A percentile compares a stretch with the other conserved stretches of the same genome.
Conservation (phyloP, 2,113 vertebrate species). For the Hippocampus barbouri region DNA sequence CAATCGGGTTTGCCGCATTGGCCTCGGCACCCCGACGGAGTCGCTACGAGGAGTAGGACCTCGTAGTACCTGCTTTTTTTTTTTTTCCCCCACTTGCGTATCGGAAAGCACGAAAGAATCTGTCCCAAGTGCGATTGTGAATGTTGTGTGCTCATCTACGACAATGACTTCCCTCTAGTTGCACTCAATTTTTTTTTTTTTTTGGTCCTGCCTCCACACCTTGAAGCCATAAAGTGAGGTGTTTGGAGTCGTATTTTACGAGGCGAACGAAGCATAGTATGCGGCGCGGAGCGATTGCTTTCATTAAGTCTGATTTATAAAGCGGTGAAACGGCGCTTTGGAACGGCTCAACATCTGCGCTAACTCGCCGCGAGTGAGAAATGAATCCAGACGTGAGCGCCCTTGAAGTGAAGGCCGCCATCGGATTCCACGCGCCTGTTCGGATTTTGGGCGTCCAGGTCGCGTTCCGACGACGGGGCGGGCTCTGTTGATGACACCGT, state of each 20-base stretch:
- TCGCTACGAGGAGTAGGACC: no score
- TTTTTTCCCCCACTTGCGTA: background rate
- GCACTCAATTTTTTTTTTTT: no score
- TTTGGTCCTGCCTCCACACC: constrained; percentile 6
- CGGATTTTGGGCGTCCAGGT: no score
- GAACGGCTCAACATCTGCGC: constrained; percentile 17
- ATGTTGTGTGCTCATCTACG: no score
- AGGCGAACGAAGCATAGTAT: constrained; percentile 27
- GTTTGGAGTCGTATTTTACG: constrained; percentile 34
- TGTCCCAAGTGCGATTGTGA: no score
- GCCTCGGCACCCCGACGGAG: no score
- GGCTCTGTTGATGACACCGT: no score
- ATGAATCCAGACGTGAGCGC: background rate
- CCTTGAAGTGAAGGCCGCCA: background rate
- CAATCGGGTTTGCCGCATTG: no score
- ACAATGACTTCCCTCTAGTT: background rate
- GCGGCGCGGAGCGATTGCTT: constrained; percentile 26
- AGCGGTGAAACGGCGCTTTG: constrained; percentile 15
- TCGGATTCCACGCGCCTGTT: background rate
- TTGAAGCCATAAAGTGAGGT: constrained; percentile 31
- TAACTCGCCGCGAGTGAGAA: background rate
- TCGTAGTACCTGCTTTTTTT: no score
- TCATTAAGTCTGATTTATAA: constrained; percentile 42
- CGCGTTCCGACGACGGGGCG: no score
- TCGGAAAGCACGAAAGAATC: background rate